A percentile compares a stretch with the other conserved stretches of the same genome.
These are phyloP conservation scores for Aldrovandia affinis DNA, from an alignment of 2,797 vertebrate genomes.

Conservation along the genomic window DNA sequence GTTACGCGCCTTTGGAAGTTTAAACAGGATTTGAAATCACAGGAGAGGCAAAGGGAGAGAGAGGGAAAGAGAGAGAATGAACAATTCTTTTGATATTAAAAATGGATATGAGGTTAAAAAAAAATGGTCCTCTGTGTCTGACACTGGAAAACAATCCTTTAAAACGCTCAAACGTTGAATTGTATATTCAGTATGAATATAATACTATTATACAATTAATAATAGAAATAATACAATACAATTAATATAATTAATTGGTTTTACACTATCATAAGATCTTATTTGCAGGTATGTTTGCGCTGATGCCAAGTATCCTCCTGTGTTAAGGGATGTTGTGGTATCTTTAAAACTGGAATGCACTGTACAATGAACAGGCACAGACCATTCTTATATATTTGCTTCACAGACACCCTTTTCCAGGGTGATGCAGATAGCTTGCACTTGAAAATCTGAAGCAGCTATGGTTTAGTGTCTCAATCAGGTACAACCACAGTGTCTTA, in stretches of 20 bases:
- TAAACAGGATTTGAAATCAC: slow-evolving; percentile 20
- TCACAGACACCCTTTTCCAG: neutral
- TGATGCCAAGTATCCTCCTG: neutral
- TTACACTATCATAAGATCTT: neutral
- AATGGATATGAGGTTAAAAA: neutral
- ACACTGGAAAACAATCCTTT: no score
- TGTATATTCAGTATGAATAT: neutral
- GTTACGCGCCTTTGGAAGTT: slow-evolving; percentile 4
- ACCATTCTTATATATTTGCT: neutral
- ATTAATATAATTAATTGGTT: neutral
- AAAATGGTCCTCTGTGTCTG: neutral
- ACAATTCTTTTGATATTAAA: neutral
- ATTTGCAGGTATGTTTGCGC: neutral
- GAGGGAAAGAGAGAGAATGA: neutral
- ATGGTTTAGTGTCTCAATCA: neutral
- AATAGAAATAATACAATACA: neutral
- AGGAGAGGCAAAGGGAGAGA: neutral
- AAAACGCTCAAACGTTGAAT: no score
- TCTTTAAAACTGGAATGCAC: neutral
- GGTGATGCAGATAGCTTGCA: neutral
- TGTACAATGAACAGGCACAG: neutral
- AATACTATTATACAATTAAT: neutral
- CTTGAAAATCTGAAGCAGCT: neutral
- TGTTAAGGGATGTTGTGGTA: neutral
- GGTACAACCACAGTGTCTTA: neutral